A percentile compares a stretch with the other conserved stretches of the same genome.
These are phyloP conservation scores for Scytalopus superciliaris DNA, from an alignment of 2,113 vertebrate species.

Conservation along the genomic window DNA sequence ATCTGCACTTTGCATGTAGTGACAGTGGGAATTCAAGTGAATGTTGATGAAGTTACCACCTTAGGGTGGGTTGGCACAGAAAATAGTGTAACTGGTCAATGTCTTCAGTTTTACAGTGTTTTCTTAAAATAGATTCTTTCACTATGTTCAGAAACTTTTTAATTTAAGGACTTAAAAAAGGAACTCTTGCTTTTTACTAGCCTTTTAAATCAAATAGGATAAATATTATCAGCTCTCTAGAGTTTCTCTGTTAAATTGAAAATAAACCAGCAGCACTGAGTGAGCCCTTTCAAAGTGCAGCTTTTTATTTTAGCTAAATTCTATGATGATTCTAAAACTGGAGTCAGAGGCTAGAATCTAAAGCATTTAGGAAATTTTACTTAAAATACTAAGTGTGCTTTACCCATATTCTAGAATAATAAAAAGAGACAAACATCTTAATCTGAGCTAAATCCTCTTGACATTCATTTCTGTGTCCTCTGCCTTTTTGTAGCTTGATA, in stretches of 20 bases:
- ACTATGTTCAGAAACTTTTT: conserved; percentile 62
- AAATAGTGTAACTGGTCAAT: conserved; percentile 1
- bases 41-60: neutral
- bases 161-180: conserved; percentile 44
- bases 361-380: conserved; percentile 39
- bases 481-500: conserved; percentile 40
- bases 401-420: neutral
- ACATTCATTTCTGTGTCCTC: conserved; percentile 42
- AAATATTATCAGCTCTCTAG: conserved; percentile 26
- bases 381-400: conserved; percentile 39
- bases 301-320: conserved; percentile 52
- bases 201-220: conserved; percentile 56
- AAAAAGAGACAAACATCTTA: conserved; percentile 8
- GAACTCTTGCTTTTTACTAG: conserved; percentile 30
- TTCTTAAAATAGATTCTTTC: conserved; percentile 30
- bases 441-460: conserved; percentile 6
- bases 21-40: neutral
- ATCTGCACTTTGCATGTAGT: neutral
- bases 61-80: conserved; percentile 38
- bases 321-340: conserved; percentile 45
- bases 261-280: neutral
- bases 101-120: conserved; percentile 27
- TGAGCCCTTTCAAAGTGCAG: conserved; percentile 26
- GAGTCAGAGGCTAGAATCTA: neutral
- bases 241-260: conserved; percentile 37